Evolutionary conservation across 1,140 invertebrate species (phyloP).

Genomic region (Mizuhopecten yessoensis): DNA sequence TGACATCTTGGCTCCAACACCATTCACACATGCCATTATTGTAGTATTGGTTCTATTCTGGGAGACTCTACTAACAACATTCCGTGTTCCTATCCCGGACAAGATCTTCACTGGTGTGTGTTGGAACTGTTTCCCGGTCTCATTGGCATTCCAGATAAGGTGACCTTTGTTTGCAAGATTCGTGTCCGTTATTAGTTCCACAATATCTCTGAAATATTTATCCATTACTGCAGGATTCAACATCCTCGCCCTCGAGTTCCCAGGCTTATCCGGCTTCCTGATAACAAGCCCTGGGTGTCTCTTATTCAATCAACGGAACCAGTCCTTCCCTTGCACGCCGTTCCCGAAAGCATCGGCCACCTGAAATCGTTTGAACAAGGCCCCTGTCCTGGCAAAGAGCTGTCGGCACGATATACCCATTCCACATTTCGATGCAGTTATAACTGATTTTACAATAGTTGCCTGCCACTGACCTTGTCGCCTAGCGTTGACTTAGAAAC

Average conservation of each 20-base stretch:
- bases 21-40: too few relatives aligned
- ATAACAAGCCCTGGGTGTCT: slow-evolving; percentile 47
- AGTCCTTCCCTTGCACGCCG: slow-evolving; percentile 23
- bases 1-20: slow-evolving; percentile 35
- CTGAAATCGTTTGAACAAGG: too few relatives aligned
- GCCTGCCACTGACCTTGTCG: slow-evolving; percentile 8
- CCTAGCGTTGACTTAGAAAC: slow-evolving; percentile 46
- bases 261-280: slow-evolving; percentile 44
- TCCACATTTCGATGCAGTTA: slow-evolving; percentile 30
- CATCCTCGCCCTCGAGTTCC: too few relatives aligned
- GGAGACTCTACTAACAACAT: slow-evolving; percentile 51
- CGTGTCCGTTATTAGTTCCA: too few relatives aligned
- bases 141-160: slow-evolving; percentile 48
- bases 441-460: slow-evolving; percentile 32
- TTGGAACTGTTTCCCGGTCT: slow-evolving; percentile 47
- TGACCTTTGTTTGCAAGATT: neutral
- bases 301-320: slow-evolving; percentile 51
- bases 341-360: slow-evolving; percentile 44
- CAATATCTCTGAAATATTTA: too few relatives aligned
- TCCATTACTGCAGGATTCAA: too few relatives aligned
- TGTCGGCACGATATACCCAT: too few relatives aligned
- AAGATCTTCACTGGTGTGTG: slow-evolving; percentile 19
- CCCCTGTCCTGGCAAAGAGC: too few relatives aligned
- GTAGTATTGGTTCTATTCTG: too few relatives aligned
- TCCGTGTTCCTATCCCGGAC: neutral